These are phyloP conservation scores for Pseudoips prasinana DNA, from an alignment of 2,888 invertebrate genomes.

Conservation along the genomic window DNA sequence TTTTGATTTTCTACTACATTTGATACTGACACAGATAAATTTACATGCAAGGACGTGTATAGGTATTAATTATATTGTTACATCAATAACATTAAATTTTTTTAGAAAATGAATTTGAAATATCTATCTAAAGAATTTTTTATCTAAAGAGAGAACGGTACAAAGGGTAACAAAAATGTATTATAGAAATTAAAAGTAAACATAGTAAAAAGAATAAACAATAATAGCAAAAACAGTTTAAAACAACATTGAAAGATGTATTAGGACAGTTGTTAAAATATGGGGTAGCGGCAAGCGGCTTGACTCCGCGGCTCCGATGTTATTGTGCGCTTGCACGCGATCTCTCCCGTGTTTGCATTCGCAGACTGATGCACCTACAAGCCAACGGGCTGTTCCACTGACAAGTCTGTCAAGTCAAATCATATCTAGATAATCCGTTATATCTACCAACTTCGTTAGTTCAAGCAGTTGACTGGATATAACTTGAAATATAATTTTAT, in stretches of 20 bases:
- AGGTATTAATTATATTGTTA: conserved; percentile 16
- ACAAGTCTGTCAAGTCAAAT: conserved; percentile 10
- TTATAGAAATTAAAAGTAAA: conserved; percentile 78
- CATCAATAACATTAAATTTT: too few relatives aligned
- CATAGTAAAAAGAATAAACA: conserved; percentile 71
- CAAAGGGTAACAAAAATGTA: conserved; percentile 47
- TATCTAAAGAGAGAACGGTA: conserved; percentile 9
- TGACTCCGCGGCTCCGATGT: conserved; percentile 65
- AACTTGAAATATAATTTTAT: background rate
- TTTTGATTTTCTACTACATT: conserved; percentile 45
- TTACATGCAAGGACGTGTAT: conserved; percentile 65
- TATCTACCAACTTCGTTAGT: too few relatives aligned
- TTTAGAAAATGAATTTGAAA: too few relatives aligned
- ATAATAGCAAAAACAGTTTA: conserved; percentile 78
- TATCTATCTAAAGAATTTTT: too few relatives aligned
- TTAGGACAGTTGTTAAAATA: conserved; percentile 83
- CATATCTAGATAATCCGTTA: conserved; percentile 22
- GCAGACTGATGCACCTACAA: conserved; percentile 39
- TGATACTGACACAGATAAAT: conserved; percentile 75
- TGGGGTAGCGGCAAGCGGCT: conserved; percentile 73
- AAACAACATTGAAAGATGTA: conserved; percentile 82
- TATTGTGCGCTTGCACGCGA: conserved; percentile 75
- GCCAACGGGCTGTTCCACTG: conserved; percentile 35
- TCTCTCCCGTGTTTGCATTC: conserved; percentile 44
- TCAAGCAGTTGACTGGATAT: background rate